A percentile compares a stretch with the other conserved stretches of the same genome.
phyloP scores from a whole-genome alignment of 2,888 invertebrate genomes.

The Platycheirus rosarum region DNA sequence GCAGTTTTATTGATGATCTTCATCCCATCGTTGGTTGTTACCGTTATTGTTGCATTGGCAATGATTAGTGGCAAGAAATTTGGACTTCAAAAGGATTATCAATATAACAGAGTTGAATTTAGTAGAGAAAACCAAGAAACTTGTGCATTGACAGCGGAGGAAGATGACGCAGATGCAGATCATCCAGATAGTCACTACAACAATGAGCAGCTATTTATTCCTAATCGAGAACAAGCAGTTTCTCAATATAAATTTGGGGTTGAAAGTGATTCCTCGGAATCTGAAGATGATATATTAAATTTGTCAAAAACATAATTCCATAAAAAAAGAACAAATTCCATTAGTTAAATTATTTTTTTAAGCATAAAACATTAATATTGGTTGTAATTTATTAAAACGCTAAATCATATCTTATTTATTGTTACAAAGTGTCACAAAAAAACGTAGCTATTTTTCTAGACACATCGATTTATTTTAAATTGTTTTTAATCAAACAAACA shows the following conservation, averaged over 20 bases:
- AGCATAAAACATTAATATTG: constrained; percentile 19
- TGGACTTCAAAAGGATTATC: constrained; percentile 68
- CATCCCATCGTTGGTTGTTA: constrained; percentile 75
- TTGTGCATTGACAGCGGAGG: constrained; percentile 39
- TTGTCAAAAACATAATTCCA: constrained; percentile 21
- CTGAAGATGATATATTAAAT: constrained; percentile 46
- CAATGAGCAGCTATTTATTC: constrained; percentile 45
- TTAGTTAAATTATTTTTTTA: constrained; percentile 38
- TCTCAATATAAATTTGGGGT: constrained; percentile 29
- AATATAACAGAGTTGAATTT: constrained; percentile 78
- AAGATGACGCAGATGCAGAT: constrained; percentile 25
- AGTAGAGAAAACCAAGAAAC: constrained; percentile 73
- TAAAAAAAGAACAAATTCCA: constrained; percentile 40
- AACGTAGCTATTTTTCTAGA: neutral
- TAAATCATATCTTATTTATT: constrained; percentile 55
- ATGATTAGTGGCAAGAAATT: constrained; percentile 48
- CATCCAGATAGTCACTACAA: constrained; percentile 16
- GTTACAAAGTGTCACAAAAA: constrained; percentile 34
- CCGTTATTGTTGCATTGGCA: constrained; percentile 47
- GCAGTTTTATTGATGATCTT: constrained; percentile 75
- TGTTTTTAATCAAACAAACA: neutral
- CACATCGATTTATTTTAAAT: no score
- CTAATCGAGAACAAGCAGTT: constrained; percentile 52
- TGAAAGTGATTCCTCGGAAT: constrained; percentile 52
- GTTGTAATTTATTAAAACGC: constrained; percentile 62